These are phyloP conservation scores for Oeneis ivallda DNA, from an alignment of 2,888 invertebrate species.

Conservation along the genomic window DNA sequence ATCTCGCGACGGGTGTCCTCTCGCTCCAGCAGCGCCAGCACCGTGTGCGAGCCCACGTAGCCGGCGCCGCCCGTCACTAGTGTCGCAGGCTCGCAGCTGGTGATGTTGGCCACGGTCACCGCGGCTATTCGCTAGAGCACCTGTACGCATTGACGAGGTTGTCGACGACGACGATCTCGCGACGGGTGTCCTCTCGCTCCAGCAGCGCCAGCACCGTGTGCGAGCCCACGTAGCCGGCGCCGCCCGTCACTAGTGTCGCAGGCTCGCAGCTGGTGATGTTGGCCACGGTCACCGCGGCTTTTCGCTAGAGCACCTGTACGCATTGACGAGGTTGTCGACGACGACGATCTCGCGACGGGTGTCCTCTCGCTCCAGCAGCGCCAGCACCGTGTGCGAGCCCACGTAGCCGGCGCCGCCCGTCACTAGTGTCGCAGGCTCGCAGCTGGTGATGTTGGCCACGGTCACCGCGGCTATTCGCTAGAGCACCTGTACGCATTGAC, in stretches of 20 bases:
- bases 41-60: slow-evolving; percentile 87
- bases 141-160: slow-evolving; percentile 91
- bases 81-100: slow-evolving; percentile 74
- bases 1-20: slow-evolving; percentile 83
- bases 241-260: slow-evolving; percentile 94
- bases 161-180: slow-evolving; percentile 92
- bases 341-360: slow-evolving; percentile 88
- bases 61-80: slow-evolving; percentile 97
- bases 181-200: slow-evolving; percentile 58
- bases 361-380: slow-evolving; percentile 86
- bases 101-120: too few relatives aligned
- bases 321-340: slow-evolving; percentile 93
- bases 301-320: slow-evolving; percentile 70
- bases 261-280: too few relatives aligned
- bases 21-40: too few relatives aligned
- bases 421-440: slow-evolving; percentile 85
- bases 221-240: slow-evolving; percentile 96
- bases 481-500: slow-evolving; percentile 85
- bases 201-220: too few relatives aligned
- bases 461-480: too few relatives aligned
- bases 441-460: too few relatives aligned
- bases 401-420: slow-evolving; percentile 98
- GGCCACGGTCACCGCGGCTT: too few relatives aligned
- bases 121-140: slow-evolving; percentile 16
- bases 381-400: slow-evolving; percentile 94